Conservation (phyloP, 2,113 vertebrate genomes). For the Hyla sarda region DNA sequence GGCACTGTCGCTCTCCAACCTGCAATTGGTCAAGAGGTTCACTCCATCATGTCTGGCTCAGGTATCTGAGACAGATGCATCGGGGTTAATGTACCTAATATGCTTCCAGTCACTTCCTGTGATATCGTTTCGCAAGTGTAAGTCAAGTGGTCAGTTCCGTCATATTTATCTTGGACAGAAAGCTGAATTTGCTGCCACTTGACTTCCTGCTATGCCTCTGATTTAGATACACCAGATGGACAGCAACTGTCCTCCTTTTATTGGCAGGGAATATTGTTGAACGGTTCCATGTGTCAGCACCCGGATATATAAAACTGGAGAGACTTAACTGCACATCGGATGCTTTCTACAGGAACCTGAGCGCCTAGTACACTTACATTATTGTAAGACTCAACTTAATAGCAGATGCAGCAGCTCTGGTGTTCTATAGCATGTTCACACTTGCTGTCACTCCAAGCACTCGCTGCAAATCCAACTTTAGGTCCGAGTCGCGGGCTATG, state of each 20-base stretch:
- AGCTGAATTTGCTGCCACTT: constrained; percentile 50
- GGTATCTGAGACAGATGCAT: not conserved
- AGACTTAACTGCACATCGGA: constrained; percentile 51
- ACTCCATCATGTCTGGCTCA: no score
- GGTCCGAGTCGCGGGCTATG: not conserved
- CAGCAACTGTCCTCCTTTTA: constrained; percentile 57
- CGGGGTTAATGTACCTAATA: constrained; percentile 1
- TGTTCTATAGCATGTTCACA: constrained; percentile 32
- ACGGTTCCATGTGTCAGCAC: constrained; percentile 62
- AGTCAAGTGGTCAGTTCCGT: constrained; percentile 22
- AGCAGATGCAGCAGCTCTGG: constrained; percentile 63
- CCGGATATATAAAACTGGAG: constrained; percentile 56
- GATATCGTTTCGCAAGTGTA: constrained; percentile 41
- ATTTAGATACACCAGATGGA: constrained; percentile 53
- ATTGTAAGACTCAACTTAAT: constrained; percentile 50
- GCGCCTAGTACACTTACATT: not conserved
- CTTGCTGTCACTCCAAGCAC: not conserved
- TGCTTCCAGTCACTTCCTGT: constrained; percentile 26
- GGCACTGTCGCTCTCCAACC: not conserved
- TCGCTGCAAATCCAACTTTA: not conserved
- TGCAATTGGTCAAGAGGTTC: not conserved
- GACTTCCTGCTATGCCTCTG: constrained; percentile 54
- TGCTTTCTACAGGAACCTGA: constrained; percentile 45
- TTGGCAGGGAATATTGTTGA: constrained; percentile 58
- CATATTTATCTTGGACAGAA: constrained; percentile 55